These are phyloP conservation scores for Rosalia funebris DNA, from an alignment of 2,888 invertebrate genomes.

Conservation along the genomic window DNA sequence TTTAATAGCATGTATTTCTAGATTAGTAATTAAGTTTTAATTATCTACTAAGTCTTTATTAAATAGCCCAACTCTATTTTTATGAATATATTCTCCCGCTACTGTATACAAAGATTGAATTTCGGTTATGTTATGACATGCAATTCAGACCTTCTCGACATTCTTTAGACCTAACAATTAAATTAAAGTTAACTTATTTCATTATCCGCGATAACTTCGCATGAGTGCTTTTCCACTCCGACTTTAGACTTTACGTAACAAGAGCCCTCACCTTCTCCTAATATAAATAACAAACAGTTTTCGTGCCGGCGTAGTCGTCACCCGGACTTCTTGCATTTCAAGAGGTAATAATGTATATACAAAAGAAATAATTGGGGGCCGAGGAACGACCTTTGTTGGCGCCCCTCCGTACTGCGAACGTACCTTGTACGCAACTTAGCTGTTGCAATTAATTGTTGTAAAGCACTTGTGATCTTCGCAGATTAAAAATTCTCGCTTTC, in stretches of 20 bases:
- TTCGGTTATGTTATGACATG: too few species aligned
- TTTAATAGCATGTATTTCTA: too few species aligned
- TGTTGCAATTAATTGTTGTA: constrained; percentile 7
- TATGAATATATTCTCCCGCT: too few species aligned
- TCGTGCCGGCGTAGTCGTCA: not conserved
- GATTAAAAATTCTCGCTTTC: not conserved
- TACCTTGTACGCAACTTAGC: not conserved
- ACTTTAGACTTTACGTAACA: not conserved
- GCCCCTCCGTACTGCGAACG: not conserved
- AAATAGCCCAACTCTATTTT: too few species aligned
- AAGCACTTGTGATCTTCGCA: not conserved
- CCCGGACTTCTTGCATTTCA: not conserved
- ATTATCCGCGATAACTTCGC: too few species aligned
- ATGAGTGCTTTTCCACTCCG: not conserved
- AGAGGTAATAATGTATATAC: not conserved
- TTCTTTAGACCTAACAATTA: too few species aligned
- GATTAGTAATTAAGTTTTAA: too few species aligned
- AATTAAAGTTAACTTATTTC: too few species aligned
- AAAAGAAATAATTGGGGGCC: constrained; percentile 7
- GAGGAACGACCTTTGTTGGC: constrained; percentile 1
- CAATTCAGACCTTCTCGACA: too few species aligned
- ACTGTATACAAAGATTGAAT: too few species aligned
- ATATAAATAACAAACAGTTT: constrained; percentile 6
- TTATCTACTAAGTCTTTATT: too few species aligned
- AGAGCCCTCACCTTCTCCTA: not conserved